Conservation (phyloP, 2,113 vertebrate genomes). For the Loxodonta africana region DNA sequence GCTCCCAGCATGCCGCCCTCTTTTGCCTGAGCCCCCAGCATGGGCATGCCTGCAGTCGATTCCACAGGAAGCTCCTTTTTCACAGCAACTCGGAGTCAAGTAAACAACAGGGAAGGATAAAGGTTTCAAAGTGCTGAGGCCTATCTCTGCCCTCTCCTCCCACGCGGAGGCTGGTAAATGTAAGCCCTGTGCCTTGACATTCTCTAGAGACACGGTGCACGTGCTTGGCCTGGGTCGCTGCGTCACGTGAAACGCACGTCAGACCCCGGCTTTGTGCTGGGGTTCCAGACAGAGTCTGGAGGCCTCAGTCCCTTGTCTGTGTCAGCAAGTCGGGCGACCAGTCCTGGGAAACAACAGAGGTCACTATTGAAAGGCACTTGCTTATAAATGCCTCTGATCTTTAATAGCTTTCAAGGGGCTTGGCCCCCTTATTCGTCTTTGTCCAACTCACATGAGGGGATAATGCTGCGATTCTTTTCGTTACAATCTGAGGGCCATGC, state of each 20-base stretch:
- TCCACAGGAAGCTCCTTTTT: not conserved
- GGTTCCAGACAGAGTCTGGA: not conserved
- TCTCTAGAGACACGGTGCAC: constrained; percentile 26
- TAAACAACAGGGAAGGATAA: not conserved
- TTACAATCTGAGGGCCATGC: constrained; percentile 23
- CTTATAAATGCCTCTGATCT: constrained; percentile 30
- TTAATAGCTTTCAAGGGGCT: not conserved
- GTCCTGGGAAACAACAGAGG: not conserved
- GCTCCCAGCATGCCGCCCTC: not conserved
- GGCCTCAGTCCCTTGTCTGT: not conserved
- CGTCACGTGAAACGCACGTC: not conserved
- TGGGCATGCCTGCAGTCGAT: not conserved
- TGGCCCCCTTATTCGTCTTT: rapidly evolving
- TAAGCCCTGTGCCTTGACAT: not conserved
- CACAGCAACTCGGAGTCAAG: not conserved
- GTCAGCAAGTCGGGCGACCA: not conserved
- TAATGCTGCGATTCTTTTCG: constrained; percentile 67
- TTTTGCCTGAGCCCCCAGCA: not conserved
- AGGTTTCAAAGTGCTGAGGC: not conserved
- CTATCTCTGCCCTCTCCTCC: not conserved
- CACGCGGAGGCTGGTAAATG: not conserved
- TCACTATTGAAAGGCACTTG: constrained; percentile 16
- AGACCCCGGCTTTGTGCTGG: not conserved
- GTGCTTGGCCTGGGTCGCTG: constrained; percentile 11
- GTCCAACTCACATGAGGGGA: not conserved